Evolutionary conservation across 2,113 vertebrate genomes (phyloP).

Genomic region (Oxyruncus cristatus): DNA sequence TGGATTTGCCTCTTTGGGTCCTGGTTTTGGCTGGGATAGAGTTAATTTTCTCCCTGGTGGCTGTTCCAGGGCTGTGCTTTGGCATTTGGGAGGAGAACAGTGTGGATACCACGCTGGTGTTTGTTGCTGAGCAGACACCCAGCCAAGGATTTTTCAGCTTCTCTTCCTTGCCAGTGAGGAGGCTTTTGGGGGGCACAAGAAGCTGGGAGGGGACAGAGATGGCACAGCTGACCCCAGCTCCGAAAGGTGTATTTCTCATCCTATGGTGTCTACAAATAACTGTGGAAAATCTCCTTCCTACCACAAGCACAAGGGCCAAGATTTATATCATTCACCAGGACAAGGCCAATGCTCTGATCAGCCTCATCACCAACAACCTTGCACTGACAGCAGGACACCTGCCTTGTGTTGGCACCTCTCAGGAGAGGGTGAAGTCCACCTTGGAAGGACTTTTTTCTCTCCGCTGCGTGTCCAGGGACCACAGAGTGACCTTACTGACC

Average conservation of each 20-base stretch:
- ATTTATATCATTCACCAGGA: not conserved
- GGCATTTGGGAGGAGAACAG: not conserved
- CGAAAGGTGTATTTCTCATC: not conserved
- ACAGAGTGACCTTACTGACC: too few species aligned
- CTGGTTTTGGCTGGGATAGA: not conserved
- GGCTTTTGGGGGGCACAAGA: too few species aligned
- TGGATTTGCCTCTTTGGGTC: too few species aligned
- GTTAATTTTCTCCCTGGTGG: not conserved
- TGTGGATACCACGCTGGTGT: rapidly evolving
- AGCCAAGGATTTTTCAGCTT: not conserved
- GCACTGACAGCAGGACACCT: not conserved
- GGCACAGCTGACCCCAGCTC: not conserved
- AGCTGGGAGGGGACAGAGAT: not conserved
- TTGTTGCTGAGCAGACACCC: not conserved
- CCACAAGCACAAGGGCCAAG: too few species aligned
- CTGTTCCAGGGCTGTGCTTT: rapidly evolving
- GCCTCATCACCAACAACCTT: rapidly evolving
- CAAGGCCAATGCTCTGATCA: not conserved
- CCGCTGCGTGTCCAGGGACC: not conserved
- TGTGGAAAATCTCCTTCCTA: not conserved
- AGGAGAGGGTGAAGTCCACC: not conserved
- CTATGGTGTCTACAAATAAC: not conserved
- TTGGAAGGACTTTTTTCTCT: not conserved
- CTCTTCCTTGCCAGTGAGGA: not conserved
- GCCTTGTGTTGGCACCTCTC: not conserved